Evolutionary conservation across 2,888 invertebrate species (phyloP).

Genomic region (Girardia tigrina): DNA sequence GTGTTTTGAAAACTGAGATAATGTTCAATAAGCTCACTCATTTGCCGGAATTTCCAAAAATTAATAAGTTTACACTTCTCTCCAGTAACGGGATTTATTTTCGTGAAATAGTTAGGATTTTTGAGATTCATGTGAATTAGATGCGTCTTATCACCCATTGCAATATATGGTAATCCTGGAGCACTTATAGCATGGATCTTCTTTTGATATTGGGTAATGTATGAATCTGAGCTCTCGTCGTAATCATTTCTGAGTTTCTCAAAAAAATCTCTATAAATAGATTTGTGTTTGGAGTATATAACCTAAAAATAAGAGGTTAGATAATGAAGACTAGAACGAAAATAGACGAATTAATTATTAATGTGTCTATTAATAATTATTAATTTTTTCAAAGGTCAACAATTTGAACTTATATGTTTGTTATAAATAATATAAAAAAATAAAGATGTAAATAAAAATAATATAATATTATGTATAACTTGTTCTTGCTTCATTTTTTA

Average conservation of each 20-base stretch:
- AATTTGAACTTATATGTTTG: no score
- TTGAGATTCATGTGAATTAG: constrained; percentile 52
- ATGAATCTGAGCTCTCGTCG: constrained; percentile 20
- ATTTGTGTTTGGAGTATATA: background rate
- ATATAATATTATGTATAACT: no score
- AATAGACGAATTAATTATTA: no score
- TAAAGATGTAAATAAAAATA: no score
- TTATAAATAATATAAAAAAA: no score
- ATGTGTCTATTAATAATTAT: no score
- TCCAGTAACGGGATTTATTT: constrained; percentile 42
- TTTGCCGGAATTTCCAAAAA: constrained; percentile 85
- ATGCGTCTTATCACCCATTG: constrained; percentile 29
- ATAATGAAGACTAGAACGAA: no score
- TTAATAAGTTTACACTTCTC: constrained; percentile 60
- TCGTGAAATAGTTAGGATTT: constrained; percentile 68
- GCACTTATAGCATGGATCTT: constrained; percentile 31
- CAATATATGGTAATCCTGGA: constrained; percentile 35
- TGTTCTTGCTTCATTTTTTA: no score
- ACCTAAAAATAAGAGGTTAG: no score
- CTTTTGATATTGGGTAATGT: constrained; percentile 30
- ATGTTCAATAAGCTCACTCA: constrained; percentile 75
- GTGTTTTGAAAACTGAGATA: constrained; percentile 31
- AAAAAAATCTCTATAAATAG: background rate
- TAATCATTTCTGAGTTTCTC: constrained; percentile 31
- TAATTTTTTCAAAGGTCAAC: no score